Evolutionary conservation across 92 coral and sea anemone genomes (phyloP).

Genomic region (Zoanthus sansibaricus): DNA sequence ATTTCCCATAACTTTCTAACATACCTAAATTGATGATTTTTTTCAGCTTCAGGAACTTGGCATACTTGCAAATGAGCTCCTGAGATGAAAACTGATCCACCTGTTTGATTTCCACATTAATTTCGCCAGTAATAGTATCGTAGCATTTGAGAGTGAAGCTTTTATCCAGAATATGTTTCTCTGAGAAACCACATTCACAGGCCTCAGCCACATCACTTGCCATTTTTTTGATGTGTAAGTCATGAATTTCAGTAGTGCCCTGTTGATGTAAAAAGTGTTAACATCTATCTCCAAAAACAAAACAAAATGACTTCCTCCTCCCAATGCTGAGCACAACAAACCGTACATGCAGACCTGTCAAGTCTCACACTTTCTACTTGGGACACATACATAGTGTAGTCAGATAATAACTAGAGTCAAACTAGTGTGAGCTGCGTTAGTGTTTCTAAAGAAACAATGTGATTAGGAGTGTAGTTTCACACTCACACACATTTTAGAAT

Average conservation of each 20-base stretch:
- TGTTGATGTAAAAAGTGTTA: not conserved
- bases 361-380: too few relatives aligned
- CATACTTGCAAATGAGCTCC: constrained; percentile 71
- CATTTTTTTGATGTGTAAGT: constrained; percentile 60
- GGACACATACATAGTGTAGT: too few relatives aligned
- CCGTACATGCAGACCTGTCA: too few relatives aligned
- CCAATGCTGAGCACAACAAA: too few relatives aligned
- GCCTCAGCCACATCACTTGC: constrained; percentile 71
- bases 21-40: constrained; percentile 84
- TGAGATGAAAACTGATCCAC: constrained; percentile 54
- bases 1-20: not conserved
- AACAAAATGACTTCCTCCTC: not conserved
- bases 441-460: too few relatives aligned
- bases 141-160: constrained; percentile 74
- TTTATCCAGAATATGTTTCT: constrained; percentile 55
- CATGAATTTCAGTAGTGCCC: constrained; percentile 67
- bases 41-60: constrained; percentile 63
- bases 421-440: too few relatives aligned
- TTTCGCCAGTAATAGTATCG: constrained; percentile 84
- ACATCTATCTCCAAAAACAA: not conserved
- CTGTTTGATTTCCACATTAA: constrained; percentile 68
- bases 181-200: constrained; percentile 78
- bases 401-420: too few relatives aligned
- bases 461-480: too few relatives aligned
- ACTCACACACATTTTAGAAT: too few relatives aligned